phyloP scores from a whole-genome alignment of 2,797 vertebrate genomes.

The Florisuga fusca region DNA sequence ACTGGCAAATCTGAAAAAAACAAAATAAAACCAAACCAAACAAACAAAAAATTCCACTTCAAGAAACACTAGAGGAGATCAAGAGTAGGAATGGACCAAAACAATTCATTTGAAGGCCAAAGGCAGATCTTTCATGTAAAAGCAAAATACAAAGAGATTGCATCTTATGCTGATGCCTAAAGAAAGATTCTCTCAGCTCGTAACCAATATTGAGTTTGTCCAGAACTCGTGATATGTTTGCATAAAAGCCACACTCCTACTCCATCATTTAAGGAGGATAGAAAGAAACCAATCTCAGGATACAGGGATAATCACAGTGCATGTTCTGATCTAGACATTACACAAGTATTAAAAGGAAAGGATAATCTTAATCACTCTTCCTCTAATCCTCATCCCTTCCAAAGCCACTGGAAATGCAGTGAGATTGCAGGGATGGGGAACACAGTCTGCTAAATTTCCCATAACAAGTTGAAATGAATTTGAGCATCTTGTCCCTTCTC shows the following conservation, averaged over 20 bases:
- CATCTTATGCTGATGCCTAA: not conserved
- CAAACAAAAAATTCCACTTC: not conserved
- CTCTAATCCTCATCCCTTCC: constrained; percentile 33
- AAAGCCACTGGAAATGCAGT: not conserved
- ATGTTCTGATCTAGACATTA: not conserved
- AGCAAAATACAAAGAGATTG: not conserved
- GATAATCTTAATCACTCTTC: constrained; percentile 21
- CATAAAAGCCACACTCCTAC: not conserved
- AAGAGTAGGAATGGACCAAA: not conserved
- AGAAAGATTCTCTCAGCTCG: not conserved
- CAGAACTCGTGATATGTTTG: not conserved
- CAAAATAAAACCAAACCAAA: too few relatives aligned
- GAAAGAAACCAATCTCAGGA: not conserved
- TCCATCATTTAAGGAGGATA: not conserved
- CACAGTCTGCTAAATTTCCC: not conserved
- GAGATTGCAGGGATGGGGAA: not conserved
- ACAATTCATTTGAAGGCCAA: not conserved
- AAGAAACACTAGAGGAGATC: not conserved
- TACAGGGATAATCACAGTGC: not conserved
- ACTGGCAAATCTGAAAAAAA: not conserved
- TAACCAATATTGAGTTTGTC: not conserved
- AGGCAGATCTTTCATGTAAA: not conserved
- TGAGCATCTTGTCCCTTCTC: not conserved
- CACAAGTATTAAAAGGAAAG: not conserved
- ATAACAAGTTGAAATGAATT: not conserved